Base-by-base conservation (phyloP, 2,113 vertebrate species). In the Siphamia tubifer region DNA sequence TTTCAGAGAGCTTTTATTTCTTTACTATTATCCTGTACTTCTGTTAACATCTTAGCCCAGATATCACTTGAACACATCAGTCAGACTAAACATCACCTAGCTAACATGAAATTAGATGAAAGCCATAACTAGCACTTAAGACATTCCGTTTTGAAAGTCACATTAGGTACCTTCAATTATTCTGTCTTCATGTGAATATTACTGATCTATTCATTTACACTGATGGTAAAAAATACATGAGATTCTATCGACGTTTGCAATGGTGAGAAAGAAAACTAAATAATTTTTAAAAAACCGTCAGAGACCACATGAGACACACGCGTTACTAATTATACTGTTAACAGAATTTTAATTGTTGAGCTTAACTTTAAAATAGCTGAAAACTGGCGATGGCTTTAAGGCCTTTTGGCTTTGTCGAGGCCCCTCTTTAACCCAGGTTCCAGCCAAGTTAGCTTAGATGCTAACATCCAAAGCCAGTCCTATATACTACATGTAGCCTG, bases 351-450 rank as follows among this genome's bases (percentile, higher is more conserved):
- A 19, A 8, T 9, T 17, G 44, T 16, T 6, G 8, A 36, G 4
- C 17, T 31, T 12, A 49, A 10, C 43, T 19, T 27, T 42, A 24
- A 52, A n/a, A 27, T 35, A 69, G 64, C 48, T 17, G 53, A 3
- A 57, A 21, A 66, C 70, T 24, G 48, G 71, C 75, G 78, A 65
- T 31, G 51, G 63, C 67, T 72, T 54, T 45, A 53, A 63, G 78
- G 78, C 79, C 71, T 82, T 77, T 45, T 48, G 24, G 49, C 31
- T 52, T 70, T 36, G 4, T 35, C 62, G 76, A 87, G 84, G 82
- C 86, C 88, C 74, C 74, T 53, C 52, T 71, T 78, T 49, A 34
- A 34, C 68, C 53, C 79, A 73, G 62, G 62, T 85, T 74, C 70
- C 75, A 83, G 71, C 45, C 54, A 79, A 81, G 74, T 61, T 86